phyloP scores from a whole-genome alignment of 2,797 vertebrate genomes.

The Poecilia wingei region DNA sequence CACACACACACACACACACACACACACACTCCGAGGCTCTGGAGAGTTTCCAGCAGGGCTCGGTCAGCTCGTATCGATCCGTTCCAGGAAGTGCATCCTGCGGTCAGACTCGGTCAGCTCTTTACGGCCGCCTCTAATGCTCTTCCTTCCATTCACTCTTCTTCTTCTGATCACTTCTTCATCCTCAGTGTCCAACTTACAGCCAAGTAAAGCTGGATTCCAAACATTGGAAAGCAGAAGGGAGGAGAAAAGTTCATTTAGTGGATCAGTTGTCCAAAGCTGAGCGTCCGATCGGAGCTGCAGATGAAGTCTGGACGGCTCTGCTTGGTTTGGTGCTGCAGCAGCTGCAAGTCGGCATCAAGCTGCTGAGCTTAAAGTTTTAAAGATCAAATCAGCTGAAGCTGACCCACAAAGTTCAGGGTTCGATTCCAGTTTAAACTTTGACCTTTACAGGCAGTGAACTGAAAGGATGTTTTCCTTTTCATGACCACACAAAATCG shows the following conservation, averaged over 20 bases:
- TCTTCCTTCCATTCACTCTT: constrained; percentile 22
- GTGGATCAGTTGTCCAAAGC: no score
- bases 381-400: neutral
- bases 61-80: constrained; percentile 53
- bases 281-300: no score
- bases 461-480: no score
- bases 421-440: no score
- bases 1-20: constrained; percentile 22
- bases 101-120: constrained; percentile 61
- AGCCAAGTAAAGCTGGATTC: neutral
- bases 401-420: neutral
- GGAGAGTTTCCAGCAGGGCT: neutral
- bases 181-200: neutral
- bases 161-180: neutral
- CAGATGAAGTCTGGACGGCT: neutral
- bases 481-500: no score
- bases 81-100: constrained; percentile 58
- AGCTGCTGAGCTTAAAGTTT: neutral
- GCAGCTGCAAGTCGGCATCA: neutral
- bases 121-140: constrained; percentile 64
- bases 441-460: no score
- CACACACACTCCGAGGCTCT: constrained; percentile 15
- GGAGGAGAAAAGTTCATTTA: neutral
- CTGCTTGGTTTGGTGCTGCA: neutral
- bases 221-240: neutral